Evolutionary conservation across 2,888 invertebrate genomes (phyloP).

Genomic region (Crepidodera aurea): DNA sequence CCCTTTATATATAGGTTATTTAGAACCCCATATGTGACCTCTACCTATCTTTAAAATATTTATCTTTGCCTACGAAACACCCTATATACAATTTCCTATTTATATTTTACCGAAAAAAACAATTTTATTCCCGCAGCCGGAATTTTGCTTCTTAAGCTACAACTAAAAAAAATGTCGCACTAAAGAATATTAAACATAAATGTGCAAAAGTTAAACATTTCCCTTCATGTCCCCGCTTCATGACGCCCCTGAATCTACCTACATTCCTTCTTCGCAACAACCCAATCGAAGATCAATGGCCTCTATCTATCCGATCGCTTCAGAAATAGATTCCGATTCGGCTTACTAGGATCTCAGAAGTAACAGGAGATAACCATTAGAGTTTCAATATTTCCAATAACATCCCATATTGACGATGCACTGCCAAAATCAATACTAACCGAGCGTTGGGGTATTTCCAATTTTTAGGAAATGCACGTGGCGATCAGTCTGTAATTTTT

Average conservation of each 20-base stretch:
- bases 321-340: constrained; percentile 49
- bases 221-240: neutral
- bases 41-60: too few relatives aligned
- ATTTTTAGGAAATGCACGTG: neutral
- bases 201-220: too few relatives aligned
- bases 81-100: too few relatives aligned
- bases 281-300: constrained; percentile 38
- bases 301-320: constrained; percentile 45
- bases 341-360: constrained; percentile 45
- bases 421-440: constrained; percentile 16
- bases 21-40: too few relatives aligned
- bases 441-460: neutral
- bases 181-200: too few relatives aligned
- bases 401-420: constrained; percentile 9
- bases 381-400: constrained; percentile 49
- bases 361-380: constrained; percentile 47
- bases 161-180: too few relatives aligned
- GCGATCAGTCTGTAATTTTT: neutral
- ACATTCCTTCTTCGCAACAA: constrained; percentile 4
- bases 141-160: too few relatives aligned
- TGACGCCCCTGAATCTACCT: neutral
- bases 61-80: too few relatives aligned
- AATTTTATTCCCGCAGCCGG: too few relatives aligned
- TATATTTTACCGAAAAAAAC: too few relatives aligned
- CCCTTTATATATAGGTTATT: too few relatives aligned